These are phyloP conservation scores for Trichogramma dendrolimi DNA, from an alignment of 2,888 invertebrate species.

Conservation along the genomic window DNA sequence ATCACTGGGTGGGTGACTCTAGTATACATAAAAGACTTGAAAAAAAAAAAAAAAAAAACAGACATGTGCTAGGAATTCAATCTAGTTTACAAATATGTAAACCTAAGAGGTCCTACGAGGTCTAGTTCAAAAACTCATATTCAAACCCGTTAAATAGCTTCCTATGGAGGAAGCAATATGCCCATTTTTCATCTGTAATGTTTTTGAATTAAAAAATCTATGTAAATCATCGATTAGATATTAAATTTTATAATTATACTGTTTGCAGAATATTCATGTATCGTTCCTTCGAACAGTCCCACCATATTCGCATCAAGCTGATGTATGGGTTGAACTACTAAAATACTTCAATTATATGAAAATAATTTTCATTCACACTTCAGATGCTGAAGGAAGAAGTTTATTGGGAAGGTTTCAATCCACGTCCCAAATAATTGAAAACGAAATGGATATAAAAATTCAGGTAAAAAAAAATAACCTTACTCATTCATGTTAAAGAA, in stretches of 20 bases:
- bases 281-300: constrained; percentile 95
- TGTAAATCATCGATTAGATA: background rate
- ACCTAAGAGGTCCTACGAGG: too few species aligned
- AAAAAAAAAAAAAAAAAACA: too few species aligned
- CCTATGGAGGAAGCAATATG: too few species aligned
- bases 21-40: too few species aligned
- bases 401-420: constrained; percentile 91
- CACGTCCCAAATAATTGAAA: constrained; percentile 85
- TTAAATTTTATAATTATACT: background rate
- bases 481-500: too few species aligned
- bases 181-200: too few species aligned
- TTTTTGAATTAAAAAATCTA: background rate
- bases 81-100: too few species aligned
- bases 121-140: too few species aligned
- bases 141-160: too few species aligned
- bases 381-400: constrained; percentile 92
- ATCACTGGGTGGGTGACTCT: too few species aligned
- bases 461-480: constrained; percentile 49
- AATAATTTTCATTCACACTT: constrained; percentile 91
- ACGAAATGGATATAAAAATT: constrained; percentile 89
- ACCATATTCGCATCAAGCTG: constrained; percentile 97
- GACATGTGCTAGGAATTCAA: too few species aligned
- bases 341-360: constrained; percentile 88
- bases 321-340: constrained; percentile 93
- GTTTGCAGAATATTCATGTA: constrained; percentile 84